Evolutionary conservation across 1,140 invertebrate species (phyloP), one percentile per base, ranked within the genome.

Genomic region (Branchinecta lynchi): DNA sequence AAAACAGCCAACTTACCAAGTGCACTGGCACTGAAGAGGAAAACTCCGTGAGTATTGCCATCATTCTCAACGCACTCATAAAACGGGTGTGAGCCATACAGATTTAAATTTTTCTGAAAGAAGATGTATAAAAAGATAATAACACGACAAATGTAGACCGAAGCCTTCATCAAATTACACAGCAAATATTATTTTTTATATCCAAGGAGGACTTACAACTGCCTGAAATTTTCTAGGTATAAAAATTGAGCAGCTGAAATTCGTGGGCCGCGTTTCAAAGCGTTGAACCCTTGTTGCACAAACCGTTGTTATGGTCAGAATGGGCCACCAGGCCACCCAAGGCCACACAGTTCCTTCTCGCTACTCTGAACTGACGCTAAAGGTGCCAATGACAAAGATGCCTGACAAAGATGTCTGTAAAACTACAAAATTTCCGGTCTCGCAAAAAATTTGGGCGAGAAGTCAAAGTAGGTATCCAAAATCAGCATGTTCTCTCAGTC

Each of bases 71-170:
- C 70, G 70, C 77, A 77, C 66, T 70, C 70, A 71, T 80, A 80
- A 70, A 78, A 92, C 2, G 90, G 90, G 77, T 93, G 90, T 68
- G 84, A 84, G 7, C 90, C 89, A 75, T 93, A 93, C n/a, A 91
- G 77, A 80, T 89, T 91, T 71, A 74, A 74, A 65, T 75, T 70
- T 45, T 71, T 68, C 71, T 71, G 43, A 15, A 66, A n/a, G 43
- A 44, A 46, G 46, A 46, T 65, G 44, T n/a, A 66, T 17, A 1
- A 8, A 68, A 17, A 17, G 21, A 8, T 0, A 1, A 70, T 68
- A 3, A n/a, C 20, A 8, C 7, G 51, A 60, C 45, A 43, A 66
- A 68, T 70, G n/a, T n/a, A n/a, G n/a, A n/a, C n/a, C n/a, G n/a
- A n/a, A 32, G 32, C 32, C 32, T 32, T 32, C 32, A 32, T 32